Base-by-base conservation (phyloP, 2,797 vertebrate species). In the Carcharodon carcharias region DNA sequence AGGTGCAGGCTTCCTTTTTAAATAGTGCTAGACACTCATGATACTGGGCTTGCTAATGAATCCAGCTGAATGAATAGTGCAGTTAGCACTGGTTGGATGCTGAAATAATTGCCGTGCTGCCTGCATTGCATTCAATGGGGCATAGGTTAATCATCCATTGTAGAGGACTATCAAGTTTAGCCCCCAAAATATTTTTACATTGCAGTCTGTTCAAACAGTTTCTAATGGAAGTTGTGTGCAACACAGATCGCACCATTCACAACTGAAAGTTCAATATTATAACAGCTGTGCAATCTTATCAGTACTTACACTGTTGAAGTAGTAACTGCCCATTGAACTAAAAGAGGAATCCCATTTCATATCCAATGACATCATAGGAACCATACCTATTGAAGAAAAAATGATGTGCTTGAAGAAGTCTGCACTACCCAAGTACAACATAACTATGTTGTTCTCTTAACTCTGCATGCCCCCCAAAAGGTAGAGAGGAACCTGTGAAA, bases 311-410 rank as follows among this genome's bases (percentile, higher is more conserved):
- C 67, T 95, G 12, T 58, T 73, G 12, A 73, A 50, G 56, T 56
- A 77, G 45, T 50, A 8, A 35, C 5, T 71, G 69, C 14, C 94
- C 69, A 35, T 56, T 56, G 69, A 95, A 77, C 28, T 56, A 54
- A 95, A 77, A 73, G 7, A 56, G 11, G 69, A 73, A 77, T 95
- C 45, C 45, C 28, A 18, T 9, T 8, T 73, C 45, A 56, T 95
- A 95, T 77, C 69, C 69, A 31, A 77, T 35, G 69, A 31, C 45
- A 21, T 95, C 67, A 95, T 73, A 16, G 94, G 31, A 73, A n/a
- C 69, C 94, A 77, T n/a, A 73, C 69, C 94, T 95, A 95, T 58
- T 95, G 50, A 71, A 95, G 50, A 95, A 77, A 18, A 93, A 56
- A 77, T 95, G 71, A 21, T 85, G 45, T 85, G 82, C 6, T 23